A percentile compares a stretch with the other conserved stretches of the same genome.
Evolutionary conservation across 2,113 vertebrate genomes (phyloP).

Genomic region (Hepsetus odoe): DNA sequence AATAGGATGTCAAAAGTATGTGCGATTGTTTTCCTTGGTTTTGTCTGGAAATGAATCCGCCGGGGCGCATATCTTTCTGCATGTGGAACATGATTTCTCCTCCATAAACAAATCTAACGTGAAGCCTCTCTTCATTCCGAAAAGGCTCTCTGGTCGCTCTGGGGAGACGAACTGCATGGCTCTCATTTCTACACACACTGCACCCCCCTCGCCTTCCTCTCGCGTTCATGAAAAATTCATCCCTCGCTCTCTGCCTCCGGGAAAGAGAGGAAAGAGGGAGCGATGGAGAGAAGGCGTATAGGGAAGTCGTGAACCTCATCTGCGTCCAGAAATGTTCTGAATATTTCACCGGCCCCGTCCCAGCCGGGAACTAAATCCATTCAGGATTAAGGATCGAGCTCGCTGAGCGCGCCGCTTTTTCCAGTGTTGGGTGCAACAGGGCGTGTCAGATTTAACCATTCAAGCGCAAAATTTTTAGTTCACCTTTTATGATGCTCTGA

Average conservation of each 20-base stretch:
- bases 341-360: neutral
- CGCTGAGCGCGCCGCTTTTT: neutral
- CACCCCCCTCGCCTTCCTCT: neutral
- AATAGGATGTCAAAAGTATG: neutral
- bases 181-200: neutral
- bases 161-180: neutral
- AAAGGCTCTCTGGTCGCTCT: neutral
- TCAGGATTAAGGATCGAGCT: neutral
- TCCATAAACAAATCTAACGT: slow-evolving; percentile 5
- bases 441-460: too few relatives aligned
- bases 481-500: too few relatives aligned
- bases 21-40: neutral
- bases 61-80: neutral
- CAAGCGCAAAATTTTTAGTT: too few relatives aligned
- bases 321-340: slow-evolving; percentile 11
- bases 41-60: neutral
- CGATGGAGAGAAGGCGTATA: neutral
- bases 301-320: slow-evolving; percentile 1
- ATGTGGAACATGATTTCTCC: slow-evolving; percentile 6
- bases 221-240: slow-evolving; percentile 16
- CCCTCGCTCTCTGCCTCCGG: slow-evolving; percentile 3
- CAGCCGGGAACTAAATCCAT: neutral
- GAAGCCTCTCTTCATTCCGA: slow-evolving; percentile 17
- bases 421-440: too few relatives aligned
- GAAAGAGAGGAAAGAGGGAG: neutral